phyloP scores from a whole-genome alignment of 35 echinoderm and acorn worm species.

The Diadema setosum region DNA sequence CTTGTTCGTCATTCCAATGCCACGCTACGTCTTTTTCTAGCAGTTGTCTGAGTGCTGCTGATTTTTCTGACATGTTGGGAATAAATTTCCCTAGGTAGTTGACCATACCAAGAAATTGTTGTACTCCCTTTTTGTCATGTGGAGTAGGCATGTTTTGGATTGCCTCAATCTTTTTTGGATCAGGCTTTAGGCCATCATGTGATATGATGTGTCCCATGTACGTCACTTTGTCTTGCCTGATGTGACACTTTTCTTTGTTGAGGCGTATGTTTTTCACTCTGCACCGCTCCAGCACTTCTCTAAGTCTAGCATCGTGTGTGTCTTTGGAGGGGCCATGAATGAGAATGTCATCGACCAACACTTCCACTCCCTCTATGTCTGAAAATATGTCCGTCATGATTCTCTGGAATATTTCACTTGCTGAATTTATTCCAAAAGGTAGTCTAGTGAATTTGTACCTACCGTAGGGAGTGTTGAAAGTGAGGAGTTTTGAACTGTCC shows the following conservation, averaged over 20 bases:
- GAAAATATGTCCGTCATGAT: conserved; percentile 31
- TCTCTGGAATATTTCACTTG: conserved; percentile 41
- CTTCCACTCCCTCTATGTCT: conserved; percentile 38
- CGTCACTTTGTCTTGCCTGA: not conserved
- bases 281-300: conserved; percentile 18
- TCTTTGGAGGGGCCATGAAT: conserved; percentile 23
- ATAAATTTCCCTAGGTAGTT: no score
- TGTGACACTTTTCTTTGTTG: conserved; percentile 47
- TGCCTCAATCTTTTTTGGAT: conserved; percentile 26
- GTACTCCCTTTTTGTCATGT: not conserved
- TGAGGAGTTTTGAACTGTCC: conserved; percentile 33
- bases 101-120: conserved; percentile 19
- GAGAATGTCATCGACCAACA: conserved; percentile 45
- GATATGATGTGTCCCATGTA: conserved; percentile 43
- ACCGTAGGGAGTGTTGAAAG: conserved; percentile 40
- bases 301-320: conserved; percentile 18
- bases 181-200: conserved; percentile 29
- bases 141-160: conserved; percentile 3
- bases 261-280: conserved; percentile 25
- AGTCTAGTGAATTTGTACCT: conserved; percentile 27
- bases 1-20: no score
- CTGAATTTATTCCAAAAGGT: conserved; percentile 31
- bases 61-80: no score
- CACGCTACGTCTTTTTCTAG: no score
- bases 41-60: no score